phyloP scores from a whole-genome alignment of 2,888 invertebrate genomes.

The Agriopis leucophaearia region DNA sequence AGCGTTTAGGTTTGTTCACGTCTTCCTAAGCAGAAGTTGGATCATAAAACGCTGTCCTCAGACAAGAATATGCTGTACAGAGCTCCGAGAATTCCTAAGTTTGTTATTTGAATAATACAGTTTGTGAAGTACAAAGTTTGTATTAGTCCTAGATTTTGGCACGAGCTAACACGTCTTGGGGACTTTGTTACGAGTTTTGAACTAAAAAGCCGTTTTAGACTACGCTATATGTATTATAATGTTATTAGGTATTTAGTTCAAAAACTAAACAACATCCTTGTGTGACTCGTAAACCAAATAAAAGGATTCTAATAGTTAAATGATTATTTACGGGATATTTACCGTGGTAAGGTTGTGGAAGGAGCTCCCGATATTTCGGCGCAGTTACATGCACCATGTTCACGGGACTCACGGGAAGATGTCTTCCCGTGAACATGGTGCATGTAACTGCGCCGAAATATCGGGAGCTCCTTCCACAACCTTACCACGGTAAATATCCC shows the following conservation, averaged over 20 bases:
- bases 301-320: too few relatives aligned
- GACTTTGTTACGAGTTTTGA: conserved; percentile 18
- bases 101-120: conserved; percentile 23
- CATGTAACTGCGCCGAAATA: too few relatives aligned
- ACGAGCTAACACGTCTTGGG: conserved; percentile 14
- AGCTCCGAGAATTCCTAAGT: conserved; percentile 17
- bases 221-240: neutral
- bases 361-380: too few relatives aligned
- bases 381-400: too few relatives aligned
- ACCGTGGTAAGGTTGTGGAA: too few relatives aligned
- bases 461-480: too few relatives aligned
- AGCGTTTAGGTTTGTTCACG: conserved; percentile 8
- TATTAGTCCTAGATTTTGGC: conserved; percentile 24
- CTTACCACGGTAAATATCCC: too few relatives aligned
- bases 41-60: conserved; percentile 14
- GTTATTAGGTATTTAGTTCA: neutral
- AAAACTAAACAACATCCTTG: neutral
- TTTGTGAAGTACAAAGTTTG: conserved; percentile 24
- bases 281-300: neutral
- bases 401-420: too few relatives aligned
- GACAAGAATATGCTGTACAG: conserved; percentile 19
- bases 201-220: neutral
- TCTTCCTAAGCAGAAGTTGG: conserved; percentile 15
- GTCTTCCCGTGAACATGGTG: too few relatives aligned
- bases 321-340: too few relatives aligned